Conservation (phyloP, 2,113 vertebrate species). For the Notothenia coriiceps region DNA sequence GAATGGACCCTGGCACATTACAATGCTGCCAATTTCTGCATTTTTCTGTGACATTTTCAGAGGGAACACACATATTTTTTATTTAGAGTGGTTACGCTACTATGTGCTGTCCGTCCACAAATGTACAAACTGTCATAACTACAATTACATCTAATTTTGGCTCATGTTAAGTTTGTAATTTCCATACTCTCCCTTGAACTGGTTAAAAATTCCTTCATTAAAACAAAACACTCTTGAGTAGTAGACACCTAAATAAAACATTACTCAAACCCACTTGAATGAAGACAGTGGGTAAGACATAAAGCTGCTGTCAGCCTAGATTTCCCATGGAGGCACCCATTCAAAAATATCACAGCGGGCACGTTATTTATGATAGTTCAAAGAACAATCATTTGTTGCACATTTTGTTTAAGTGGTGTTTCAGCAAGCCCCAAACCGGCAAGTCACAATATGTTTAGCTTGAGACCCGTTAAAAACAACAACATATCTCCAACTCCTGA, state of each 20-base stretch:
- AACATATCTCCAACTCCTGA: too few species aligned
- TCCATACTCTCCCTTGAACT: constrained; percentile 15
- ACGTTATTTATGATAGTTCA: not conserved
- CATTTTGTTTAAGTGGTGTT: not conserved
- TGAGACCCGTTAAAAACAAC: too few species aligned
- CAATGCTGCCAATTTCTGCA: constrained; percentile 3
- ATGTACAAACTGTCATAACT: constrained; percentile 30
- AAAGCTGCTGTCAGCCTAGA: not conserved
- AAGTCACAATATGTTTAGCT: too few species aligned
- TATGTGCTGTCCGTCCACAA: constrained; percentile 13
- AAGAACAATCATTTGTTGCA: not conserved
- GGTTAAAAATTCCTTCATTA: constrained; percentile 15
- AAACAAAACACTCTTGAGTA: constrained; percentile 13
- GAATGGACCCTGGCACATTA: constrained; percentile 8
- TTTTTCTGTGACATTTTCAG: constrained; percentile 17
- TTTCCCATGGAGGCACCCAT: not conserved
- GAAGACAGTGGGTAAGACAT: not conserved
- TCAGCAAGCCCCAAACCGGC: too few species aligned
- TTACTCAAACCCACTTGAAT: not conserved
- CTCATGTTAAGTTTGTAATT: constrained; percentile 41
- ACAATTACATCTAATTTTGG: constrained; percentile 38
- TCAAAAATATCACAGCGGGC: not conserved
- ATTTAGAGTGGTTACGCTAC: constrained; percentile 19
- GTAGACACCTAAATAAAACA: constrained; percentile 6
- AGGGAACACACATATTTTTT: not conserved